These are phyloP conservation scores for Gadus chalcogrammus DNA, from an alignment of 2,113 vertebrate genomes.

Conservation along the genomic window DNA sequence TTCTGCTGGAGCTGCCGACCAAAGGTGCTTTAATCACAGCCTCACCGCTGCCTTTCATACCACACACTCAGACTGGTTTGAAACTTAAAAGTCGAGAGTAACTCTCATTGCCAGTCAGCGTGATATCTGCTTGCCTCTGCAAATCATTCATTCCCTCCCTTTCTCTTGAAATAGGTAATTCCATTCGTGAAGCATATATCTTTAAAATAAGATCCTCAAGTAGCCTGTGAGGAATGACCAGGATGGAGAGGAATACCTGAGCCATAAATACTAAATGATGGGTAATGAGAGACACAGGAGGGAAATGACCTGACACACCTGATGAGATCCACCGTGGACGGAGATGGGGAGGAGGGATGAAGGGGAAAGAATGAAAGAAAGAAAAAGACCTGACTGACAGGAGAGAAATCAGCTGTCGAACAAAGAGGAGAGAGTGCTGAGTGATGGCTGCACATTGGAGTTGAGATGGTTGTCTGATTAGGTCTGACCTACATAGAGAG, in stretches of 20 bases:
- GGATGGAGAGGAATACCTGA: slow-evolving; percentile 56
- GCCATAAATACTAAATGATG: slow-evolving; percentile 69
- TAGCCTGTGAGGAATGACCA: slow-evolving; percentile 37
- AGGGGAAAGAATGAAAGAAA: slow-evolving; percentile 18
- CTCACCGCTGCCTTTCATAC: slow-evolving; percentile 9
- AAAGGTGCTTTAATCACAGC: background rate
- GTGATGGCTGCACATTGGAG: slow-evolving; percentile 59
- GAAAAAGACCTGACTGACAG: slow-evolving; percentile 12
- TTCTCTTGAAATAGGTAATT: slow-evolving; percentile 22
- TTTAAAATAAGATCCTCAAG: slow-evolving; percentile 37
- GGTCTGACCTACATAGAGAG: slow-evolving; percentile 63
- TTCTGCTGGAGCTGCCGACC: slow-evolving; percentile 17
- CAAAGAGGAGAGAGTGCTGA: slow-evolving; percentile 40
- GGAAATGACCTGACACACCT: slow-evolving; percentile 62
- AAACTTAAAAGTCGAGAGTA: slow-evolving; percentile 22
- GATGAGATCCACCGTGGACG: slow-evolving; percentile 34
- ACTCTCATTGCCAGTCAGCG: slow-evolving; percentile 45
- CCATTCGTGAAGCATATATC: slow-evolving; percentile 36
- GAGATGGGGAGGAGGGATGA: background rate
- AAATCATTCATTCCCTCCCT: slow-evolving; percentile 19
- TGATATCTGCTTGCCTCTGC: slow-evolving; percentile 10
- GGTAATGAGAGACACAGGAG: slow-evolving; percentile 71
- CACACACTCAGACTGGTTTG: slow-evolving; percentile 33
- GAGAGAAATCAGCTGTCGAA: slow-evolving; percentile 13
- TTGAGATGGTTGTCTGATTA: slow-evolving; percentile 62